These are phyloP conservation scores for Neria commutata DNA, from an alignment of 2,888 invertebrate species.

Conservation along the genomic window DNA sequence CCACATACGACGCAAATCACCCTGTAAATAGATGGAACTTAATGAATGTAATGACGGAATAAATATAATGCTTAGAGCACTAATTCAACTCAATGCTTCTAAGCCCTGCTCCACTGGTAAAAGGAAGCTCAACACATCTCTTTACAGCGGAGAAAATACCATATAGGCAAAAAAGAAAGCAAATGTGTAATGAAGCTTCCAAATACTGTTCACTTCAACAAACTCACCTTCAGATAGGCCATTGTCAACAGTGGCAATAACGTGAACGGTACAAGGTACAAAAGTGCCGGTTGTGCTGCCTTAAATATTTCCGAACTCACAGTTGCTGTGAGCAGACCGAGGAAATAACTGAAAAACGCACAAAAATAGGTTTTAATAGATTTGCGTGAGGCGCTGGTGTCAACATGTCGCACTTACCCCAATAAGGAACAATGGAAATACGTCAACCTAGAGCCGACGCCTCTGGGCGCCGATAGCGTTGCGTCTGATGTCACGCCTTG, in stretches of 20 bases:
- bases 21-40: slow-evolving; percentile 67
- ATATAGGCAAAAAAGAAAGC: too few relatives aligned
- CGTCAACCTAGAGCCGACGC: slow-evolving; percentile 73
- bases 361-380: not conserved
- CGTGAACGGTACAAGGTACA: slow-evolving; percentile 97
- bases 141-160: too few relatives aligned
- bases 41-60: not conserved
- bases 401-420: slow-evolving; percentile 71
- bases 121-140: too few relatives aligned
- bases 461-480: slow-evolving; percentile 65
- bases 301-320: slow-evolving; percentile 98
- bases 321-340: slow-evolving; percentile 94
- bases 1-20: slow-evolving; percentile 97
- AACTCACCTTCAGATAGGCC: slow-evolving; percentile 92
- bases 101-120: too few relatives aligned
- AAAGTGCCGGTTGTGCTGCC: slow-evolving; percentile 95
- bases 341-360: slow-evolving; percentile 75
- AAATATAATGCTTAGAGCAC: too few relatives aligned
- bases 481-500: slow-evolving; percentile 65
- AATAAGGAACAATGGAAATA: slow-evolving; percentile 99
- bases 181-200: too few relatives aligned
- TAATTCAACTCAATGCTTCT: too few relatives aligned
- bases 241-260: slow-evolving; percentile 93
- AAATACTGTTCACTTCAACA: too few relatives aligned
- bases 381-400: not conserved